Percentiles rank a stretch among this genome's conserved stretches.
phyloP scores from a whole-genome alignment of 2,888 invertebrate species.

The Noctua pronuba region DNA sequence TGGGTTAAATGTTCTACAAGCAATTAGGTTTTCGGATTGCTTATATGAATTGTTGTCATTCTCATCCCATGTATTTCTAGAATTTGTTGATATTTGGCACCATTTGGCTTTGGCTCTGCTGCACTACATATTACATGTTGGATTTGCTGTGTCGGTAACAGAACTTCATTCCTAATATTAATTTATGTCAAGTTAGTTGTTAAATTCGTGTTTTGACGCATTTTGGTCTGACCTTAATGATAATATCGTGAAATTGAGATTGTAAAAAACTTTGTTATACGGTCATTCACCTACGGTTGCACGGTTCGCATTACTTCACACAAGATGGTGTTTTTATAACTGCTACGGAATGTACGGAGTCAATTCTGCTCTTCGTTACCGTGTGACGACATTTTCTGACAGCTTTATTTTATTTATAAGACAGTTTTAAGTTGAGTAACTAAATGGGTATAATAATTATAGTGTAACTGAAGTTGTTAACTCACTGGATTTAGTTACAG shows the following conservation, averaged over 20 bases:
- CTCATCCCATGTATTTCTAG: slow-evolving; percentile 50
- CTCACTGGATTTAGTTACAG: slow-evolving; percentile 59
- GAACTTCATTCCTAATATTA: slow-evolving; percentile 59
- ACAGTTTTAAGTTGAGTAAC: slow-evolving; percentile 69
- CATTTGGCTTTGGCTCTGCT: slow-evolving; percentile 42
- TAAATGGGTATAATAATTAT: slow-evolving; percentile 59
- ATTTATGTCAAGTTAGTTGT: slow-evolving; percentile 43
- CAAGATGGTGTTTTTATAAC: slow-evolving; percentile 39
- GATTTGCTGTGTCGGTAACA: slow-evolving; percentile 48
- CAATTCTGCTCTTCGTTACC: slow-evolving; percentile 66
- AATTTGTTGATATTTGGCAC: slow-evolving; percentile 57
- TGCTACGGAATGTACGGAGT: slow-evolving; percentile 50
- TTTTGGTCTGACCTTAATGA: slow-evolving; percentile 45
- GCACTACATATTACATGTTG: slow-evolving; percentile 40
- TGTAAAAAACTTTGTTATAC: slow-evolving; percentile 12
- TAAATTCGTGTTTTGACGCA: slow-evolving; percentile 49
- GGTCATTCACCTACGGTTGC: slow-evolving; percentile 42
- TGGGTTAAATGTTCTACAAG: slow-evolving; percentile 11
- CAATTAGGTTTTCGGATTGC: slow-evolving; percentile 40
- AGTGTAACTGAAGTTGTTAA: slow-evolving; percentile 49
- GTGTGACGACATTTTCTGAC: slow-evolving; percentile 78
- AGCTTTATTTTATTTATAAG: slow-evolving; percentile 87
- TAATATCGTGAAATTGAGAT: slow-evolving; percentile 40
- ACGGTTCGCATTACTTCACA: slow-evolving; percentile 53
- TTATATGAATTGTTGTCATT: slow-evolving; percentile 48